Conservation (phyloP, 35 echinoderm and acorn worm genomes). For the Ophiothrix spiculata region DNA sequence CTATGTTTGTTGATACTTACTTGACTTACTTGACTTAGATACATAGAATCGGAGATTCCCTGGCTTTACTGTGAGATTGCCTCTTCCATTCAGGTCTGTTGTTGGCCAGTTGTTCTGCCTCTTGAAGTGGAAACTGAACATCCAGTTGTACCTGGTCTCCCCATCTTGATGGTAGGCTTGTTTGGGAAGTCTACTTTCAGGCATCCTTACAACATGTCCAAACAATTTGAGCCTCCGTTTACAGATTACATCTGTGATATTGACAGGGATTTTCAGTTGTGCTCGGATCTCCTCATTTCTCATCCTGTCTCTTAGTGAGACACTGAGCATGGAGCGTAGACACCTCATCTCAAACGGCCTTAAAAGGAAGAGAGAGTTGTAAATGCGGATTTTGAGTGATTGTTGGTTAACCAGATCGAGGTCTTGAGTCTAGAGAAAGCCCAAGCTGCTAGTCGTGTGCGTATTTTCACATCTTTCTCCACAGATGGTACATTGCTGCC, state of each 20-base stretch:
- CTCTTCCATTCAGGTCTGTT: too few species aligned
- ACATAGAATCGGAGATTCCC: too few species aligned
- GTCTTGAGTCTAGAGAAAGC: not conserved
- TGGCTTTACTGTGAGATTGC: too few species aligned
- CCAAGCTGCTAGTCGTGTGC: too few species aligned
- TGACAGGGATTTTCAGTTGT: not conserved
- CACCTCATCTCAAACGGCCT: not conserved
- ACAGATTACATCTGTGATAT: not conserved
- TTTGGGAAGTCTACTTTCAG: not conserved
- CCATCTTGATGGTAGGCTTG: not conserved
- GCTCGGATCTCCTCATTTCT: not conserved
- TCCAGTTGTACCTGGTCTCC: too few species aligned
- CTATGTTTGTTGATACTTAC: too few species aligned
- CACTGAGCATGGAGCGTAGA: too few species aligned
- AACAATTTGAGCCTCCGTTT: not conserved
- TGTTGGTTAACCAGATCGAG: not conserved
- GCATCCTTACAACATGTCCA: not conserved
- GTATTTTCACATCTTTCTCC: not conserved
- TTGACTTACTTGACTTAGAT: too few species aligned
- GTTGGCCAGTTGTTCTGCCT: too few species aligned
- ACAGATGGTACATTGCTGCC: not conserved
- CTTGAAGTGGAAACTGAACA: too few species aligned
- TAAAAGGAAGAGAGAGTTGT: not conserved
- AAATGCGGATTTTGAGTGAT: not conserved
- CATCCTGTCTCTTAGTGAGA: not conserved